Conservation (phyloP, 64 coral and sea anemone species). For the Montipora efflorescens region DNA sequence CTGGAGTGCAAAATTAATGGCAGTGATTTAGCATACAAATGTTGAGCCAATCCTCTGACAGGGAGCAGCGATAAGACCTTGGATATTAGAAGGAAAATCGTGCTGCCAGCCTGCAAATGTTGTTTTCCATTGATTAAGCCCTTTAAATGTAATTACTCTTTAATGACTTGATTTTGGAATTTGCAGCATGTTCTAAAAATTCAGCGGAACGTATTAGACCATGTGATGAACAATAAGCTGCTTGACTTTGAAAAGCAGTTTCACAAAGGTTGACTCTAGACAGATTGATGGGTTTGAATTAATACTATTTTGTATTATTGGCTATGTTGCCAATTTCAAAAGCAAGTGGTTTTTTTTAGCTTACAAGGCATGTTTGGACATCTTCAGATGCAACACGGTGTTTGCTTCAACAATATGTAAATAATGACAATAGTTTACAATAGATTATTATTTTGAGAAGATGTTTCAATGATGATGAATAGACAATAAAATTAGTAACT, state of each 20-base stretch:
- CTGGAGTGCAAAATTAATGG: neutral
- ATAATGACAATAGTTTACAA: too few species aligned
- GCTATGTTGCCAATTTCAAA: too few species aligned
- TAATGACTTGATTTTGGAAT: neutral
- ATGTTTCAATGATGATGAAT: too few species aligned
- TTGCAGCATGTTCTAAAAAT: neutral
- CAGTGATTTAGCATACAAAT: neutral
- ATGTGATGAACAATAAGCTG: neutral
- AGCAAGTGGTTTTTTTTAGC: too few species aligned
- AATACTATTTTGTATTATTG: too few species aligned
- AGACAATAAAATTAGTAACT: too few species aligned
- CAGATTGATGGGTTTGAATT: too few species aligned
- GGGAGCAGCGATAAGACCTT: neutral
- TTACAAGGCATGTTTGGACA: too few species aligned
- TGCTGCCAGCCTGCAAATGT: neutral
- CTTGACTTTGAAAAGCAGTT: neutral
- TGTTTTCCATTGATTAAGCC: neutral
- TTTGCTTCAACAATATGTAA: too few species aligned
- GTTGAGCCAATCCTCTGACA: neutral
- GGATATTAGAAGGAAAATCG: neutral
- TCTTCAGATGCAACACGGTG: too few species aligned
- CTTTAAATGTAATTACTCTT: neutral
- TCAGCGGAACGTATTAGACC: neutral
- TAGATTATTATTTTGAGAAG: too few species aligned
- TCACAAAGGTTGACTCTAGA: too few species aligned